These are phyloP conservation scores for Leptarthrus brevirostris DNA, from an alignment of 2,888 invertebrate genomes.

Conservation along the genomic window DNA sequence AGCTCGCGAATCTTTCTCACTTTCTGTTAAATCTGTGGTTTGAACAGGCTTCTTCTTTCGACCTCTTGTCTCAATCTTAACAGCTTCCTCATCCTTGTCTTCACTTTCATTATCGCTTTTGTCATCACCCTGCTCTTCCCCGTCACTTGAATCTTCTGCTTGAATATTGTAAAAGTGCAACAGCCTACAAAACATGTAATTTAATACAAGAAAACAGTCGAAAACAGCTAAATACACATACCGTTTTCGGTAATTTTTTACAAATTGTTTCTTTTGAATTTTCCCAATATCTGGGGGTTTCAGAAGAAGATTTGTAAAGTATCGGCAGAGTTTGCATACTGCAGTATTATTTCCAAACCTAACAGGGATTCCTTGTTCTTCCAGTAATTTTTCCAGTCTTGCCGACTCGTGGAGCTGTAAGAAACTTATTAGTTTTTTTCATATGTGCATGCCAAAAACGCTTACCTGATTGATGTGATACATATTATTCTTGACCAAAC, in stretches of 20 bases:
- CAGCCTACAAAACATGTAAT: slow-evolving; percentile 75
- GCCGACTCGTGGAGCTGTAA: slow-evolving; percentile 67
- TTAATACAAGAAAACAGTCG: no score
- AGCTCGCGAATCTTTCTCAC: neutral
- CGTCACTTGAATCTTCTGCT: slow-evolving; percentile 64
- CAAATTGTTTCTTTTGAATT: slow-evolving; percentile 66
- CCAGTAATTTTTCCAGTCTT: slow-evolving; percentile 71
- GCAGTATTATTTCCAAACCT: slow-evolving; percentile 75
- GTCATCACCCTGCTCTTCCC: slow-evolving; percentile 57
- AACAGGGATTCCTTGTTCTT: slow-evolving; percentile 76
- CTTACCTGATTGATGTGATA: slow-evolving; percentile 75
- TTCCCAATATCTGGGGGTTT: slow-evolving; percentile 71
- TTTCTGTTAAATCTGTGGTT: slow-evolving; percentile 49
- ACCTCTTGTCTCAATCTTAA: slow-evolving; percentile 60
- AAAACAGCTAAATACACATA: no score
- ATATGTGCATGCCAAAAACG: neutral
- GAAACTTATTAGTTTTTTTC: neutral
- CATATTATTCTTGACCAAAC: slow-evolving; percentile 81
- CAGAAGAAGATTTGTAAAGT: slow-evolving; percentile 79
- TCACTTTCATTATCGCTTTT: slow-evolving; percentile 58
- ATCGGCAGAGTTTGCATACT: slow-evolving; percentile 84
- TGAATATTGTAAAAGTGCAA: slow-evolving; percentile 81
- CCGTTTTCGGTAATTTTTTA: slow-evolving; percentile 73
- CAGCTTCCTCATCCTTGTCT: slow-evolving; percentile 60
- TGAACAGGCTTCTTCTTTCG: slow-evolving; percentile 60